These are phyloP conservation scores for Phaedon cochleariae DNA, from an alignment of 2,888 invertebrate genomes.

Conservation along the genomic window DNA sequence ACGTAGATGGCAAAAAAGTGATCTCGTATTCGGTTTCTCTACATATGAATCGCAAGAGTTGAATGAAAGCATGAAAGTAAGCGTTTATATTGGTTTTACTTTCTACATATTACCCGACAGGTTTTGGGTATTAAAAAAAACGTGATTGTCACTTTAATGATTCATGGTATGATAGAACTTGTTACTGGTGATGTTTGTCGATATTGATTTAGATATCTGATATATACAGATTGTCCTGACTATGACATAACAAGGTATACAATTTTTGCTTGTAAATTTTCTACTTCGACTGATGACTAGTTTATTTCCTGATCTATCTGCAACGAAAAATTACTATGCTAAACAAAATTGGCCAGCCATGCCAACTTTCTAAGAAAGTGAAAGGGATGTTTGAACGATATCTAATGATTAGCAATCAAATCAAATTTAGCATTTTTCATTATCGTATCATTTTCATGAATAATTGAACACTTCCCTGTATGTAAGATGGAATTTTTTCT, in stretches of 20 bases:
- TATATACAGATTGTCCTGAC: too few relatives aligned
- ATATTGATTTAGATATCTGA: too few relatives aligned
- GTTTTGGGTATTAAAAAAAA: neutral
- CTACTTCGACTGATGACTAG: too few relatives aligned
- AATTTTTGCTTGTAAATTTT: too few relatives aligned
- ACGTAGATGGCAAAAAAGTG: neutral
- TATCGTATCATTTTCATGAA: too few relatives aligned
- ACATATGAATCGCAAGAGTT: neutral
- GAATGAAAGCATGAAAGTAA: neutral
- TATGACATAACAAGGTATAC: too few relatives aligned
- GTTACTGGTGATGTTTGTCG: neutral
- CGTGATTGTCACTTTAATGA: neutral
- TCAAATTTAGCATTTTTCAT: neutral
- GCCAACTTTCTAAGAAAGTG: neutral
- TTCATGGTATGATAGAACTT: neutral
- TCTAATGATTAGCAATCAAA: neutral
- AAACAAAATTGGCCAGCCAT: neutral
- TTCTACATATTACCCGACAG: neutral
- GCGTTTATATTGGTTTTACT: neutral
- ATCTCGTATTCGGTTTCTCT: neutral
- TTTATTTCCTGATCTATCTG: too few relatives aligned
- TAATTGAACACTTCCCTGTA: too few relatives aligned
- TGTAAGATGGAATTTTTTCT: too few relatives aligned
- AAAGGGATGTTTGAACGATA: neutral
- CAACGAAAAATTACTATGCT: neutral